A percentile compares a stretch with the other conserved stretches of the same genome.
These are phyloP conservation scores for Flexamia atlantica DNA, from an alignment of 2,888 invertebrate genomes.

Conservation along the genomic window DNA sequence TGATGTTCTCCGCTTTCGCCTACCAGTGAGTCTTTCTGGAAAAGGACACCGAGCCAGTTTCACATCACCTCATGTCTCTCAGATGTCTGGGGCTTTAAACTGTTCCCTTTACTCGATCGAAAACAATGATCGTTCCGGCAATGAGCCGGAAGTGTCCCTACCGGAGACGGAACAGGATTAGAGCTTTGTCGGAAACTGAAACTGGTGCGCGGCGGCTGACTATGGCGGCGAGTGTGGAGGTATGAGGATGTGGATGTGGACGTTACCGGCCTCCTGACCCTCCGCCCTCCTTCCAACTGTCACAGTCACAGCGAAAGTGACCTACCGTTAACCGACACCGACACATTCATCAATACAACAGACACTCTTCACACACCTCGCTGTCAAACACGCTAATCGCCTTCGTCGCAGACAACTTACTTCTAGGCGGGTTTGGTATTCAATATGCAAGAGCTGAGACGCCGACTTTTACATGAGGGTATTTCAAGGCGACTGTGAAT, in stretches of 20 bases:
- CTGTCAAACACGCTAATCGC: not conserved
- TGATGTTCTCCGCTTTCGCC: no score
- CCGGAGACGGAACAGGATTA: conserved; percentile 36
- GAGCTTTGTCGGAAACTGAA: conserved; percentile 26
- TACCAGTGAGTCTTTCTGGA: no score
- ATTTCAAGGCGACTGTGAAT: no score
- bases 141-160: conserved; percentile 8
- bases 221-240: conserved; percentile 10
- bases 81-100: no score
- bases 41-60: no score
- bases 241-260: conserved; percentile 41
- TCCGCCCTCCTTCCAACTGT: conserved; percentile 18
- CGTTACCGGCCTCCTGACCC: conserved; percentile 45
- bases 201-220: conserved; percentile 11
- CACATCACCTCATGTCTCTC: no score
- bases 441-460: no score
- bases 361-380: not conserved
- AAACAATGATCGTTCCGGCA: not conserved
- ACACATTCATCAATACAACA: not conserved
- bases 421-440: no score
- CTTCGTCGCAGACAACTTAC: no score
- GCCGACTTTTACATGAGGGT: no score
- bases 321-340: not conserved
- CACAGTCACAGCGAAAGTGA: conserved; percentile 14
- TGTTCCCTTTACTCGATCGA: not conserved